Evolutionary conservation across 2,797 vertebrate species (phyloP).

Genomic region (Cyprinella venusta): DNA sequence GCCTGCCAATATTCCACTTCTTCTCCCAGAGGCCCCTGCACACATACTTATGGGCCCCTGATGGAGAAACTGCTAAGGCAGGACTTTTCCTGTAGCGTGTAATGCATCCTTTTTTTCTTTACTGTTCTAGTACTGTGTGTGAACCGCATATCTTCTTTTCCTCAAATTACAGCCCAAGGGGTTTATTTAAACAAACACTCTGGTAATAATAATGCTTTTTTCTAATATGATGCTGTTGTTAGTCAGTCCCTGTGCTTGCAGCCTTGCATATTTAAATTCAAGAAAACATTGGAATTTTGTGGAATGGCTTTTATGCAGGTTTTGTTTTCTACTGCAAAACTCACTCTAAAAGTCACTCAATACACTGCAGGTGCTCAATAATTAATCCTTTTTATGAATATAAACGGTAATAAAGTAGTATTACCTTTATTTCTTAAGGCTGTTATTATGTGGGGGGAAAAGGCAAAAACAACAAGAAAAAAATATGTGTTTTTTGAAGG

Average conservation of each 20-base stretch:
- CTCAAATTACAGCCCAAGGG: slow-evolving; percentile 28
- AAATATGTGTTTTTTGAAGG: background rate
- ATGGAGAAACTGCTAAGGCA: background rate
- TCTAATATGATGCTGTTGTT: slow-evolving; percentile 25
- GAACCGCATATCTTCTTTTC: slow-evolving; percentile 6
- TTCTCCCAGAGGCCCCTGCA: slow-evolving; percentile 8
- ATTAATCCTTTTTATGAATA: slow-evolving; percentile 3
- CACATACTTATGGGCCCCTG: slow-evolving; percentile 11
- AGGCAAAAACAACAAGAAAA: slow-evolving; percentile 17
- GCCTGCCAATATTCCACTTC: slow-evolving; percentile 5
- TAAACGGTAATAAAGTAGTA: slow-evolving; percentile 36
- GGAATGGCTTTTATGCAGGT: background rate
- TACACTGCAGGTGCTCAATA: slow-evolving; percentile 25
- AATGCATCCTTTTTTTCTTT: background rate
- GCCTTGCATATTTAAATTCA: slow-evolving; percentile 8
- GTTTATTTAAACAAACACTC: slow-evolving; percentile 45
- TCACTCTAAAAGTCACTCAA: slow-evolving; percentile 6
- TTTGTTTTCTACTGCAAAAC: slow-evolving; percentile 34
- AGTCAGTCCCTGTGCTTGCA: background rate
- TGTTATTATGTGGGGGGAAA: background rate
- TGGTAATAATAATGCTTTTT: slow-evolving; percentile 31
- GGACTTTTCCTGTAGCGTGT: background rate
- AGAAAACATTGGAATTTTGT: background rate
- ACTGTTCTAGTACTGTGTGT: background rate
- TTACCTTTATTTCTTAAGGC: slow-evolving; percentile 31